phyloP scores from a whole-genome alignment of 2,888 invertebrate genomes.

The Marronus borbonicus region DNA sequence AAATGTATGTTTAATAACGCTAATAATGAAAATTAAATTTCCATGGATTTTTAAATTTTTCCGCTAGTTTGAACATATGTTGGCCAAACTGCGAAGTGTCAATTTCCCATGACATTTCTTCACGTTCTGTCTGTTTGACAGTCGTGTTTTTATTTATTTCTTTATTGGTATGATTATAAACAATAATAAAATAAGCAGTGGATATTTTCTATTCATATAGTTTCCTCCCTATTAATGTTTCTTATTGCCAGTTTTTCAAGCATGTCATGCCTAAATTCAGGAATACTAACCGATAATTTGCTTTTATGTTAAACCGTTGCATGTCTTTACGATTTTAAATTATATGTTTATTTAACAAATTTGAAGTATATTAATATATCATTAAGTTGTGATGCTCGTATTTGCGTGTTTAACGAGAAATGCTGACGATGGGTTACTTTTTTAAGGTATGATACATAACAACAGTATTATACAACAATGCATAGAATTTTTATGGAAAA shows the following conservation, averaged over 20 bases:
- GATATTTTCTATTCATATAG: background rate
- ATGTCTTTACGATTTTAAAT: constrained; percentile 19
- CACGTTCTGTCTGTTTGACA: constrained; percentile 50
- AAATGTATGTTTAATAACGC: no score
- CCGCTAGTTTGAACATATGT: background rate
- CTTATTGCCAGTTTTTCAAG: constrained; percentile 21
- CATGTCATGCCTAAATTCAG: constrained; percentile 19
- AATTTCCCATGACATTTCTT: constrained; percentile 31
- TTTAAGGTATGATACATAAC: constrained; percentile 66
- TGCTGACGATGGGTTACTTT: constrained; percentile 4
- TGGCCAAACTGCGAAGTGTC: constrained; percentile 16
- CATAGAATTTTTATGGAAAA: constrained; percentile 57
- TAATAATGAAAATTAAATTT: background rate
- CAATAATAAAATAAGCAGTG: constrained; percentile 28
- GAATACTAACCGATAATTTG: background rate
- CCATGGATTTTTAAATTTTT: constrained; percentile 15
- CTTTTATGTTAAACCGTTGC: constrained; percentile 29
- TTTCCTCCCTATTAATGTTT: constrained; percentile 16
- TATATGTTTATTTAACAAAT: constrained; percentile 11
- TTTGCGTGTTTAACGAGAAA: background rate
- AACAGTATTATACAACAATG: constrained; percentile 62
- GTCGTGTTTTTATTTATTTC: constrained; percentile 49
- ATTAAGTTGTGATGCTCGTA: background rate
- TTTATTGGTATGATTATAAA: constrained; percentile 46
- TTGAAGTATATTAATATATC: background rate